phyloP scores from a whole-genome alignment of 2,113 vertebrate species.

The Leucoraja erinaceus region DNA sequence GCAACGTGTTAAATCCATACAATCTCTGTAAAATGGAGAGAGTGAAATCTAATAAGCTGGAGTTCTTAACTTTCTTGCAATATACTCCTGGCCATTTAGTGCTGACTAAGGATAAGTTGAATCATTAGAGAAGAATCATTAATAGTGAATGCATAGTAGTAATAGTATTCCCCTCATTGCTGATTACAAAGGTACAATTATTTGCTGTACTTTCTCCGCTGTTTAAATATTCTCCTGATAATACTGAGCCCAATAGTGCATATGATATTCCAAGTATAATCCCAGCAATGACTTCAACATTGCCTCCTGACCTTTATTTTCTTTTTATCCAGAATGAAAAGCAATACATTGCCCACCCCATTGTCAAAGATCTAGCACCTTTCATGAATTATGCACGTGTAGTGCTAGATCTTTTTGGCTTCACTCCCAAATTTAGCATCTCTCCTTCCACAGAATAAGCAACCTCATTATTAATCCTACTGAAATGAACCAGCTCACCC shows the following conservation, averaged over 20 bases:
- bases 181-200: not conserved
- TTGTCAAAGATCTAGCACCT: not conserved
- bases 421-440: not conserved
- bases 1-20: not conserved
- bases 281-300: not conserved
- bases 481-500: not conserved
- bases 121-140: not conserved
- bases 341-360: not conserved
- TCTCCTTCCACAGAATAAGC: not conserved
- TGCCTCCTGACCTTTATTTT: not conserved
- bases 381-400: not conserved
- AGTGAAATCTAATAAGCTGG: not conserved
- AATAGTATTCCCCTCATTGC: not conserved
- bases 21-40: constrained; percentile 1
- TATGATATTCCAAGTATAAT: too few species aligned
- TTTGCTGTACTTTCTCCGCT: not conserved
- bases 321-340: not conserved
- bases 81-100: not conserved
- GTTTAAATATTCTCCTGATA: not conserved
- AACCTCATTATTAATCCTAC: not conserved
- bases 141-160: not conserved
- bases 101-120: not conserved
- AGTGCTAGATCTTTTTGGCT: not conserved
- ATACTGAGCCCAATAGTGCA: not conserved
- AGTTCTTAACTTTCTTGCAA: not conserved